Evolutionary conservation across 2,113 vertebrate species (phyloP).

Genomic region (Sapayoa aenigma): DNA sequence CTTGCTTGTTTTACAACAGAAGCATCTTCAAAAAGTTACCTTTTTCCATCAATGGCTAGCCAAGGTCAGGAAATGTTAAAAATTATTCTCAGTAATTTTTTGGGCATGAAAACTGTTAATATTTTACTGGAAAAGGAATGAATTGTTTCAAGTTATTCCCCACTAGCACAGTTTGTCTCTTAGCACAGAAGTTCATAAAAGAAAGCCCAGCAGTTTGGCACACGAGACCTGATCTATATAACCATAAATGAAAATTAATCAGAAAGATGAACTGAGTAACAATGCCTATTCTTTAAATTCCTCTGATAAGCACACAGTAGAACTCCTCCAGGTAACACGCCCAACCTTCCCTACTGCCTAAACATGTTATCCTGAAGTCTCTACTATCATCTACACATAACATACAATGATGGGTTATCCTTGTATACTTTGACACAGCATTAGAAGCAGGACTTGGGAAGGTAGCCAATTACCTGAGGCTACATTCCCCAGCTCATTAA

Average conservation of each 20-base stretch:
- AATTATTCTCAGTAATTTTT: neutral
- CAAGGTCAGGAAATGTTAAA: neutral
- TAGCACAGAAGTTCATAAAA: neutral
- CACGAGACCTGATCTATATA: neutral
- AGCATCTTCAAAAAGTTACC: neutral
- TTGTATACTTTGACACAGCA: conserved; percentile 1
- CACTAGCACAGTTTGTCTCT: neutral
- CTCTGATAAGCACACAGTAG: conserved; percentile 1
- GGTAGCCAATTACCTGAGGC: conserved; percentile 47
- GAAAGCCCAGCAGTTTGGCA: neutral
- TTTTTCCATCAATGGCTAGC: neutral
- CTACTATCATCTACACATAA: neutral
- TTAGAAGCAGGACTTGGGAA: conserved; percentile 20
- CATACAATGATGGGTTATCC: neutral
- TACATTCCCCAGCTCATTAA: conserved; percentile 36
- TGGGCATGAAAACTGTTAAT: neutral
- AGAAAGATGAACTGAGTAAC: conserved; percentile 5
- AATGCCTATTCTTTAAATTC: conserved; percentile 34
- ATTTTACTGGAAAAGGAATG: neutral
- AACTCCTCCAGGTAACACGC: neutral
- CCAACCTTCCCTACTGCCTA: conserved; percentile 14
- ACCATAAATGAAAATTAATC: neutral
- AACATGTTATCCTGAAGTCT: neutral
- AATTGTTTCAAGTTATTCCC: neutral
- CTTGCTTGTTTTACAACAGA: neutral